Evolutionary conservation across 1,140 invertebrate genomes (phyloP).

Genomic region (Bemisia tabaci): DNA sequence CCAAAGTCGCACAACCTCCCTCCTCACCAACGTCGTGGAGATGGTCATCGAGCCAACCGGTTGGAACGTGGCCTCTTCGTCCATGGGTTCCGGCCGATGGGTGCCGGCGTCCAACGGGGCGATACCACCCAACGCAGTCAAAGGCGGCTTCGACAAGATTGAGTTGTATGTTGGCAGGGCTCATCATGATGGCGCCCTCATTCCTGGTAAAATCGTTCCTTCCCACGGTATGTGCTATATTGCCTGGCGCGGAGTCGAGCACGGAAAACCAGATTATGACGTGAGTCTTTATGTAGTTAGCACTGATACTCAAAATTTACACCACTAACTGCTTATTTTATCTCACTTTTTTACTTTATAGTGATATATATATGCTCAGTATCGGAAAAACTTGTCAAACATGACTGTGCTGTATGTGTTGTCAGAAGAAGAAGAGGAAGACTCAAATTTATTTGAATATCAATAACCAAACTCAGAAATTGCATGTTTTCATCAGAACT

Average conservation of each 20-base stretch:
- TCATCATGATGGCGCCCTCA: constrained; percentile 52
- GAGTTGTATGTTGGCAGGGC: constrained; percentile 62
- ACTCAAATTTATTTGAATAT: too few relatives aligned
- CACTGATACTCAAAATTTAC: too few relatives aligned
- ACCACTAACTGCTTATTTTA: too few relatives aligned
- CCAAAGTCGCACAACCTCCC: not conserved
- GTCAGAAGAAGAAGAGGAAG: too few relatives aligned
- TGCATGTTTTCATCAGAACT: too few relatives aligned
- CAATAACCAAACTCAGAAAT: too few relatives aligned
- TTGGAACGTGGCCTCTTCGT: constrained; percentile 8
- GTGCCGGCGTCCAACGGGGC: constrained; percentile 44
- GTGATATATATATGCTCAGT: too few relatives aligned
- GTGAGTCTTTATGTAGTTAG: constrained; percentile 33
- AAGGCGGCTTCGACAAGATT: constrained; percentile 53
- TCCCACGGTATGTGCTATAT: constrained; percentile 59
- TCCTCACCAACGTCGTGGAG: not conserved
- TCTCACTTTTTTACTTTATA: too few relatives aligned
- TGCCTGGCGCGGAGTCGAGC: constrained; percentile 62
- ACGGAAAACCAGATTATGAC: constrained; percentile 57
- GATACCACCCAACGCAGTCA: constrained; percentile 53
- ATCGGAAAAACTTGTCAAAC: too few relatives aligned
- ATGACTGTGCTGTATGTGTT: too few relatives aligned
- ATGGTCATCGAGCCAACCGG: constrained; percentile 9
- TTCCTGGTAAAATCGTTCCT: constrained; percentile 62
- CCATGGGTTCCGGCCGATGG: constrained; percentile 36